Base-by-base conservation (phyloP, 2,113 vertebrate species). In the Bubo blakistoni region DNA sequence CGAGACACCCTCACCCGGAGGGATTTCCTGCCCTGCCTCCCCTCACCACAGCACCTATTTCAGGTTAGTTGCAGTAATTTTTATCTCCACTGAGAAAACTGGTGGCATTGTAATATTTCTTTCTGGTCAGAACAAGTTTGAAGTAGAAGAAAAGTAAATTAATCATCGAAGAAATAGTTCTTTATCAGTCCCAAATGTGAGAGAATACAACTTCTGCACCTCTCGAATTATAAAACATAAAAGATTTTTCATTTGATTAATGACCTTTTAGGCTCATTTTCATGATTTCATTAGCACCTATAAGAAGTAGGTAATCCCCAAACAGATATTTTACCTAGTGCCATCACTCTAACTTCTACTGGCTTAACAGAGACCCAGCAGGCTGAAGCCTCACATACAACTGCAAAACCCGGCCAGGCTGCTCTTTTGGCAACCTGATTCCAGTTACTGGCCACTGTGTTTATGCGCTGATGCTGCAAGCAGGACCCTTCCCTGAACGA, bases 131-230 rank as follows among this genome's bases (percentile, higher is more conserved):
- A 91, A 69, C 0, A 27, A 76, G 30, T 80, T 57, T 80, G 44
- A 94, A 92, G 65, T 30, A 55, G 69, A 78, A 76, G 63, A 95
- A 47, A 92, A 71, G 55, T 71, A 89, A 91, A 92, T 74, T 84
- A 91, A 96, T 92, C 36, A 58, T 40, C 6, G 2, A 82, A 83
- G 61, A 79, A 55, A 52, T 7, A 79, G 42, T 62, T 58, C n/a
- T 63, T 62, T 49, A 79, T 55, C 38, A 88, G 44, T 70, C 51
- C 47, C 22, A 52, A 47, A 88, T 58, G 32, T 57, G 15, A 52
- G 62, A 84, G 81, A 34, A 49, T 24, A 11, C 16, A 78, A 88
- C 27, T 87, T 71, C 78, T 49, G 27, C 32, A 34, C 32, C 46
- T 82, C 42, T 77, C 36, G 46, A 87, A 94, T 74, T 79, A 79